phyloP scores from a whole-genome alignment of 2,888 invertebrate genomes.

The Cetonia aurata region DNA sequence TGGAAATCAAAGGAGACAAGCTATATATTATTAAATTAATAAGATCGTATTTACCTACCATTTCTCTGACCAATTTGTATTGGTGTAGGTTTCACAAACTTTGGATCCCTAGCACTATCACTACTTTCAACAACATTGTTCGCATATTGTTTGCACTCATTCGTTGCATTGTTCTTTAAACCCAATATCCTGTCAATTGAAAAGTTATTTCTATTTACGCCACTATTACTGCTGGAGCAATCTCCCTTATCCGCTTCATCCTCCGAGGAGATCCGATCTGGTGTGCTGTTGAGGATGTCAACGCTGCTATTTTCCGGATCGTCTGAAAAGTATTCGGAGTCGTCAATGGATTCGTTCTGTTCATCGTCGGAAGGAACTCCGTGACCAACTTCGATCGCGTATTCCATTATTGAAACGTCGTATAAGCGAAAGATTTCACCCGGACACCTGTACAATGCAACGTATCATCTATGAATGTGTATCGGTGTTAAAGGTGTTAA shows the following conservation, averaged over 20 bases:
- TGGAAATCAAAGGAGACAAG: too few species aligned
- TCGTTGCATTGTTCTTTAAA: constrained; percentile 47
- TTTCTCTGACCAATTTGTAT: constrained; percentile 45
- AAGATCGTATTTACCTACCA: constrained; percentile 27
- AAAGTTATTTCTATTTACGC: constrained; percentile 61
- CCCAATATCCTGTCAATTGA: constrained; percentile 66
- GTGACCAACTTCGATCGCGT: constrained; percentile 39
- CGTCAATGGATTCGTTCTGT: constrained; percentile 55
- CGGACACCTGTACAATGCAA: constrained; percentile 39
- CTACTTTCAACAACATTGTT: constrained; percentile 38
- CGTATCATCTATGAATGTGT: constrained; percentile 42
- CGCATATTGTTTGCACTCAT: constrained; percentile 36
- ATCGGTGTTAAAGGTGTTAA: constrained; percentile 48
- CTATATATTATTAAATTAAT: constrained; percentile 2
- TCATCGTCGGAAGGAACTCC: constrained; percentile 48
- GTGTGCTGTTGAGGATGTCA: constrained; percentile 45
- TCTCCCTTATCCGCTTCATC: constrained; percentile 50
- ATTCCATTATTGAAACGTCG: constrained; percentile 43
- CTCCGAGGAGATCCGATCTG: constrained; percentile 37
- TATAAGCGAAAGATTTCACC: constrained; percentile 9
- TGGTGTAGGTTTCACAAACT: constrained; percentile 63
- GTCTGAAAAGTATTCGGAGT: constrained; percentile 55
- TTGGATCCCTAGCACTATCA: constrained; percentile 53
- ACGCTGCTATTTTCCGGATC: constrained; percentile 48
- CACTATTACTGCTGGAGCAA: constrained; percentile 53